These are phyloP conservation scores for Aspidiotus destructor DNA, from an alignment of 2,888 invertebrate genomes.

Conservation along the genomic window DNA sequence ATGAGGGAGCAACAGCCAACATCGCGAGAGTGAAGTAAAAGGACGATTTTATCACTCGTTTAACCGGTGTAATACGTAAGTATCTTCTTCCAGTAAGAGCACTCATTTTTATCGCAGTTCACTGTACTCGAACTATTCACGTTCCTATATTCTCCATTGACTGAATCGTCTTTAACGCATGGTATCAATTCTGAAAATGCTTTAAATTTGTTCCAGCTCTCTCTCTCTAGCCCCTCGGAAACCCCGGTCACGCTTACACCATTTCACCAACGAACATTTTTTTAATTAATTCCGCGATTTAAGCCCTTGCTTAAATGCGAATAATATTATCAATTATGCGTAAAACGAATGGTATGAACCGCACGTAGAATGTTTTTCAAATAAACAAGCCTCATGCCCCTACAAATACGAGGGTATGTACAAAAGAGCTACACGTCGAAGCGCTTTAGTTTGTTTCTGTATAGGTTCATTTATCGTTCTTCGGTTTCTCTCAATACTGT, in stretches of 20 bases:
- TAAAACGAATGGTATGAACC: conserved; percentile 9
- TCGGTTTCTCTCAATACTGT: neutral
- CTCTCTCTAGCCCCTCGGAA: neutral
- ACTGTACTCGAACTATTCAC: too few relatives aligned
- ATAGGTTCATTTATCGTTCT: neutral
- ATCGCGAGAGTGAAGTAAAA: too few relatives aligned
- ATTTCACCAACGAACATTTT: conserved; percentile 6
- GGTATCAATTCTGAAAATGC: too few relatives aligned
- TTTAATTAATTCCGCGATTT: conserved; percentile 22
- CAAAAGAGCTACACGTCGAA: neutral
- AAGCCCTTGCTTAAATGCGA: conserved; percentile 9
- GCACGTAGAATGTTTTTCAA: conserved; percentile 1
- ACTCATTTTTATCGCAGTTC: too few relatives aligned
- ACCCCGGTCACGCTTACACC: neutral
- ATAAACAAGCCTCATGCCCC: neutral
- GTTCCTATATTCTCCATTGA: too few relatives aligned
- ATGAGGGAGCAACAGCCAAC: too few relatives aligned
- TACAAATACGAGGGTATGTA: too few relatives aligned
- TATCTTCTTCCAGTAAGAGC: too few relatives aligned
- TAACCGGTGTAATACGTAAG: too few relatives aligned
- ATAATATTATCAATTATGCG: conserved; percentile 22
- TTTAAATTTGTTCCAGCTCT: too few relatives aligned
- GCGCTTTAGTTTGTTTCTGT: neutral
- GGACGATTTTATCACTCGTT: too few relatives aligned
- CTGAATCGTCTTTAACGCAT: too few relatives aligned